Percentiles rank a stretch among this genome's conserved stretches.
Conservation (phyloP, 2,797 vertebrate species). For the Darevskia mixta region DNA sequence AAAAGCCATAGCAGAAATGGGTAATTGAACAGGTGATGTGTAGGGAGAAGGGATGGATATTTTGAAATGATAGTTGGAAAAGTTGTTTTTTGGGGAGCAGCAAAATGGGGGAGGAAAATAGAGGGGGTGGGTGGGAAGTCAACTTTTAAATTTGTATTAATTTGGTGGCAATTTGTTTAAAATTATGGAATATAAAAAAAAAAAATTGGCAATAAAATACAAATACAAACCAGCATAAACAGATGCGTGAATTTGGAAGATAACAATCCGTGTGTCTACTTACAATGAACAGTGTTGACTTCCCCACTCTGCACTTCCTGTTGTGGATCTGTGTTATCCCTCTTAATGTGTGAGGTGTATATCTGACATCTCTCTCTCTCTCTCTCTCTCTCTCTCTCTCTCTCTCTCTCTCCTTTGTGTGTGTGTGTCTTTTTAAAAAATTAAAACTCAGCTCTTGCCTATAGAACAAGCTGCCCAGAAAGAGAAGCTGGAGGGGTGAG, state of each 20-base stretch:
- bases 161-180: no score
- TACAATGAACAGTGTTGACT: neutral
- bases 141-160: no score
- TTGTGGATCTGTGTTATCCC: neutral
- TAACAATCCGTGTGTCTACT: neutral
- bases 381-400: neutral
- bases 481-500: conserved; percentile 79
- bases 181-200: no score
- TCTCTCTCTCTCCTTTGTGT: neutral
- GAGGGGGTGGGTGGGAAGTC: no score
- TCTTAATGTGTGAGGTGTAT: no score
- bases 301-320: neutral
- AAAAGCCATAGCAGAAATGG: no score
- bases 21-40: no score
- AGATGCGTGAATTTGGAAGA: neutral
- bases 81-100: no score
- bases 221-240: neutral
- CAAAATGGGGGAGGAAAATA: no score
- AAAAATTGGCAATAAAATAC: neutral
- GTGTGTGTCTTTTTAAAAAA: neutral
- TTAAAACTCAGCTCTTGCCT: conserved; percentile 87
- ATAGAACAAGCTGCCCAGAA: conserved; percentile 93
- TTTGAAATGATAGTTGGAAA: no score
- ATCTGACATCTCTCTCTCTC: neutral
- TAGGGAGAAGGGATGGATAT: no score